Conservation (phyloP, 2,888 invertebrate genomes). For the Volucella inflata region DNA sequence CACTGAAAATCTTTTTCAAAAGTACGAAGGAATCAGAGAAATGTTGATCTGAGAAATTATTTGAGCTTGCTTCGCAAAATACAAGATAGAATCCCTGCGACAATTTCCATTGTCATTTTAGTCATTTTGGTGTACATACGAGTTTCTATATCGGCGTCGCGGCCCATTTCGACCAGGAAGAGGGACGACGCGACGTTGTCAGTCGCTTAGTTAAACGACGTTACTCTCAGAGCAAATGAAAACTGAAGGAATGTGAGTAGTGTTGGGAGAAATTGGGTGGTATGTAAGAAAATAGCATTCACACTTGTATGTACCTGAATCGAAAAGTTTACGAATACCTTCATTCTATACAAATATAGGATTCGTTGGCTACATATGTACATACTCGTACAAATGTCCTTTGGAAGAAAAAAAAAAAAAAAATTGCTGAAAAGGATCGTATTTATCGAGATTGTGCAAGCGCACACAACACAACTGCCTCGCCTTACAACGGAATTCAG, state of each 20-base stretch:
- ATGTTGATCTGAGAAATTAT: conserved; percentile 58
- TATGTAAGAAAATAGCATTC: not conserved
- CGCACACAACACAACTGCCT: conserved; percentile 53
- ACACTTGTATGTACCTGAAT: conserved; percentile 45
- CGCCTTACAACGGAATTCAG: conserved; percentile 64
- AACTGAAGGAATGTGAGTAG: no score
- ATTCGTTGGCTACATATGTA: conserved; percentile 9
- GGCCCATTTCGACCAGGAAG: not conserved
- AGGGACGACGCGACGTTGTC: not conserved
- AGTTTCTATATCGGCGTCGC: conserved; percentile 47
- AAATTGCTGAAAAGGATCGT: conserved; percentile 21
- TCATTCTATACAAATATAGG: not conserved
- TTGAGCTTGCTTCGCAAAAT: conserved; percentile 63
- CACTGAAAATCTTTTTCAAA: conserved; percentile 30
- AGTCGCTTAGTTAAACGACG: not conserved
- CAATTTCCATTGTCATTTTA: conserved; percentile 65
- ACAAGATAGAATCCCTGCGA: conserved; percentile 53
- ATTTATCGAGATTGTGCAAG: conserved; percentile 32
- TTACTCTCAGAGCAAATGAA: not conserved
- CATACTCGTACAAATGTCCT: no score
- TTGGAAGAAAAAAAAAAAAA: no score
- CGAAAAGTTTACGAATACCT: not conserved
- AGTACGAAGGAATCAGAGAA: conserved; percentile 44
- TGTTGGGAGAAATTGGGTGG: not conserved
- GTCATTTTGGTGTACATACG: no score